phyloP scores from a whole-genome alignment of 2,113 vertebrate species.

The Fulmarus glacialis region DNA sequence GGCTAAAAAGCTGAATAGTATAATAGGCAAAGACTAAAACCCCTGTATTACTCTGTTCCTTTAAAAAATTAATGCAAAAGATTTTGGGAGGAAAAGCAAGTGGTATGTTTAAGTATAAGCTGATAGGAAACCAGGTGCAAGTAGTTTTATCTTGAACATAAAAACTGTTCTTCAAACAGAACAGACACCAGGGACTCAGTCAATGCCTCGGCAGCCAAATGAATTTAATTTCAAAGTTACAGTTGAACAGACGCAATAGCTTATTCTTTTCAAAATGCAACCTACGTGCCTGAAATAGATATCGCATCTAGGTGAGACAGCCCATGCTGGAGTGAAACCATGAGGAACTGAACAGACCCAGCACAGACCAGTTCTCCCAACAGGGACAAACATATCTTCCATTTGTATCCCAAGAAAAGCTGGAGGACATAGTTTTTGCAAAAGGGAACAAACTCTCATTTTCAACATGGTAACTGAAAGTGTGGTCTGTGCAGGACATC shows the following conservation, averaged over 20 bases:
- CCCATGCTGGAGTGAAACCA: background rate
- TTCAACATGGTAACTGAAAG: background rate
- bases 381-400: background rate
- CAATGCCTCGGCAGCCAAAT: background rate
- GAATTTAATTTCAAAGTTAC: background rate
- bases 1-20: background rate
- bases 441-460: background rate
- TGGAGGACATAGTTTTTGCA: background rate
- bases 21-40: background rate
- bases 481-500: background rate
- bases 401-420: background rate
- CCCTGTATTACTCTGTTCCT: background rate
- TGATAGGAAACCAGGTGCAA: background rate
- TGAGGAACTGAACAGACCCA: background rate
- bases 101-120: background rate
- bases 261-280: background rate
- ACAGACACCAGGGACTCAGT: background rate
- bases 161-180: background rate
- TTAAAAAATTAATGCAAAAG: background rate
- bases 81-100: background rate
- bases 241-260: background rate
- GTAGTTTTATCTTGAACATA: background rate
- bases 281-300: background rate
- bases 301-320: background rate
- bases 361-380: background rate